Percentiles rank a stretch among this genome's conserved stretches.
phyloP scores from a whole-genome alignment of 2,797 vertebrate genomes.

The Fringilla coelebs region DNA sequence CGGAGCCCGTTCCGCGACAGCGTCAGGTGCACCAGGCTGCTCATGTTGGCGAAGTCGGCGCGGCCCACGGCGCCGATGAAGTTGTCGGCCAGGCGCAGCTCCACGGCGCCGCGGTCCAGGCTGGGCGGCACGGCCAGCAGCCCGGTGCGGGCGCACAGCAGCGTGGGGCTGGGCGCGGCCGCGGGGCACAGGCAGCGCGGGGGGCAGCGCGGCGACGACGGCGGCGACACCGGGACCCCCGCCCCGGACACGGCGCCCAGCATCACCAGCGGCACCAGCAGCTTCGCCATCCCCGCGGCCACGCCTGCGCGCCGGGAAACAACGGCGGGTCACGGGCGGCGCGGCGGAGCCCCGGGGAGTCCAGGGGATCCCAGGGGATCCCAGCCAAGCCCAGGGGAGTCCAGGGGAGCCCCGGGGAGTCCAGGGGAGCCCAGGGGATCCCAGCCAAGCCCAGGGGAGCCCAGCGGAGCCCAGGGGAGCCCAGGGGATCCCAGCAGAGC shows the following conservation, averaged over 20 bases:
- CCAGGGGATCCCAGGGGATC: too few species aligned
- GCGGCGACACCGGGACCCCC: not conserved
- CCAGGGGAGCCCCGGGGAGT: too few species aligned
- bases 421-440: too few species aligned
- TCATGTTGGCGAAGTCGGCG: conserved; percentile 96
- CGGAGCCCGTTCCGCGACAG: conserved; percentile 94
- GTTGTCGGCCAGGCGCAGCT: conserved; percentile 93
- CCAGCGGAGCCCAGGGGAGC: too few species aligned
- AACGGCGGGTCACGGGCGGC: too few species aligned
- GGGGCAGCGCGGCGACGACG: conserved; percentile 77
- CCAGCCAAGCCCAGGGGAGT: too few species aligned
- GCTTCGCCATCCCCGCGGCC: not conserved
- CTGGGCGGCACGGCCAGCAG: conserved; percentile 89
- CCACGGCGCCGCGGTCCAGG: conserved; percentile 93
- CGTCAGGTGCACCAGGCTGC: conserved; percentile 92
- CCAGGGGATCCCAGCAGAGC: too few species aligned
- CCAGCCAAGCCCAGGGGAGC: too few species aligned
- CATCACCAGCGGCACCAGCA: conserved; percentile 78
- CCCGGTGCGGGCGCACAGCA: conserved; percentile 94
- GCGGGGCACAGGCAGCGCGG: conserved; percentile 95
- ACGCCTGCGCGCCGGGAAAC: too few species aligned
- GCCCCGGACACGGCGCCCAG: conserved; percentile 73
- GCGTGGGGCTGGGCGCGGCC: conserved; percentile 89
- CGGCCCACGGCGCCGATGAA: conserved; percentile 91
- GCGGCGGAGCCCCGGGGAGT: too few species aligned